Base-by-base conservation (phyloP, 1,140 invertebrate genomes). In the Heliconius hewitsoni region DNA sequence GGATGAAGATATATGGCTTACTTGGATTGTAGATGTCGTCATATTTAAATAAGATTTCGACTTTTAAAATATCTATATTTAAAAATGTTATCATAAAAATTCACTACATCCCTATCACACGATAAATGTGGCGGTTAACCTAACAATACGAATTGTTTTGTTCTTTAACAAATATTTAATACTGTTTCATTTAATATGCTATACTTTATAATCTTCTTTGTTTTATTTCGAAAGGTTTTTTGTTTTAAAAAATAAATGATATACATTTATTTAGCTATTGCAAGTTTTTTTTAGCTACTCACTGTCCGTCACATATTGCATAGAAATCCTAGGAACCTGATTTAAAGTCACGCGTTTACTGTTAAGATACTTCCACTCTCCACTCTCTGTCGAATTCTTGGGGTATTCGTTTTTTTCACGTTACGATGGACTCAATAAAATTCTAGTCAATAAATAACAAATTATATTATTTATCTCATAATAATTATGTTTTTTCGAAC, bases 121-220 rank as follows among this genome's bases (percentile, higher is more conserved):
- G 23, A 66, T 66, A 66, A 66, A 66, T 66, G 13, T 16, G 60
- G 60, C 60, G 60, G 60, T 30, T 66, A 66, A 60, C 57, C 57
- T 60, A 27, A 66, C 27, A 66, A 66, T 66, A 27, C 27, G 27
- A 30, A 66, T 30, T 66, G 60, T 13, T 66, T 66, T 27, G 27
- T 66, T 66, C 60, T 66, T 66, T 66, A 66, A 66, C 23, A 27
- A 30, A 30, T 60, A 60, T 66, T 30, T 66, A 30, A 30, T 66
- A 66, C 60, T 30, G 60, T 66, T 60, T 66, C 23, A 30, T 66
- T 30, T 1, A 66, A 30, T 66, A 66, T 30, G 23, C 23, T 30
- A 66, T 66, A 30, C 9, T 66, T 60, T 66, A 11, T 30, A 66
- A 66, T 30, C 27, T 66, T 66, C n/a, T 57, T 66, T 66, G 60